phyloP scores from a whole-genome alignment of 92 coral and sea anemone species.

The Umimayanthus kanabou region DNA sequence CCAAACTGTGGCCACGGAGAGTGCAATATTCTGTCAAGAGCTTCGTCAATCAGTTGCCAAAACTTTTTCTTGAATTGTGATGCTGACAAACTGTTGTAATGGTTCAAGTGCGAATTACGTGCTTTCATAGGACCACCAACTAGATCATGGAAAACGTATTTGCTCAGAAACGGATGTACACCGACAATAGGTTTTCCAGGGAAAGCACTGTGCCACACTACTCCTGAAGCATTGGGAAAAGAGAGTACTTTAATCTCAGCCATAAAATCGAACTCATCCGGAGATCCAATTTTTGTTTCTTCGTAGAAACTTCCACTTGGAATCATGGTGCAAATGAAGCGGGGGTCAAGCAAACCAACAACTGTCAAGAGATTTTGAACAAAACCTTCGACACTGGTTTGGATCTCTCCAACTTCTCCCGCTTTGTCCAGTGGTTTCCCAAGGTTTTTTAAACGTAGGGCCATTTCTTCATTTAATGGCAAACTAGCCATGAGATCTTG shows the following conservation, averaged over 20 bases:
- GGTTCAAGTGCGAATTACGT: not conserved
- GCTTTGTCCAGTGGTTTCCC: conserved; percentile 31
- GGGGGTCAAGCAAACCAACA: conserved; percentile 29
- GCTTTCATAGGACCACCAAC: not conserved
- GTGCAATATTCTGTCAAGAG: not conserved
- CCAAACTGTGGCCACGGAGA: conserved; percentile 16
- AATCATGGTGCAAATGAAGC: conserved; percentile 38
- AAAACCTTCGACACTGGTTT: conserved; percentile 34
- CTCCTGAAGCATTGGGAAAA: conserved; percentile 30
- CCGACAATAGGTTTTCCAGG: conserved; percentile 32
- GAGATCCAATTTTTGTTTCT: conserved; percentile 38
- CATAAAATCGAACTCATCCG: conserved; percentile 50
- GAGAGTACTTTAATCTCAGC: conserved; percentile 49
- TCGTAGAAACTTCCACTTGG: conserved; percentile 53
- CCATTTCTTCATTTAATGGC: not conserved
- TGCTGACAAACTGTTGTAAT: not conserved
- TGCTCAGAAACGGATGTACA: conserved; percentile 33
- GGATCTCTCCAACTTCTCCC: conserved; percentile 19
- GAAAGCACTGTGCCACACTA: conserved; percentile 32
- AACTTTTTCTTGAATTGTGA: not conserved
- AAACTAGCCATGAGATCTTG: not conserved
- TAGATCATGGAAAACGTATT: conserved; percentile 24
- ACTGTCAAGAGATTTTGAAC: conserved; percentile 26
- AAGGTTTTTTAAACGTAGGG: not conserved
- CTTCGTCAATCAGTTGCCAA: not conserved